Evolutionary conservation across 2,888 invertebrate genomes (phyloP).

Genomic region (Hermaeophaga mercurialis): DNA sequence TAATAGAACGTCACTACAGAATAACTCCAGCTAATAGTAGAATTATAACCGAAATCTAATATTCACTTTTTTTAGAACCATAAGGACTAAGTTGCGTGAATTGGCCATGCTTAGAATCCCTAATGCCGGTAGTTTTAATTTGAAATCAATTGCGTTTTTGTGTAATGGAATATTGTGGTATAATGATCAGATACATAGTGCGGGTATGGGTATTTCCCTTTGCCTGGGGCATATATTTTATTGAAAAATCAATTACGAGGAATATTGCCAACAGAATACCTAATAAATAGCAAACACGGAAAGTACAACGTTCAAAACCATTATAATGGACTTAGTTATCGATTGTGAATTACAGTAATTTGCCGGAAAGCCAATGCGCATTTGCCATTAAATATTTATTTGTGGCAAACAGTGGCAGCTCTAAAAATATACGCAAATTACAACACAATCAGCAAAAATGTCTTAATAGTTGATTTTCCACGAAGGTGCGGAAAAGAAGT

Average conservation of each 20-base stretch:
- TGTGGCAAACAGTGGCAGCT: conserved; percentile 26
- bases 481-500: no score
- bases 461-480: no score
- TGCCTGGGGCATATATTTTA: conserved; percentile 41
- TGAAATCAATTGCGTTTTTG: conserved; percentile 27
- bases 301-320: conserved; percentile 36
- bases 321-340: conserved; percentile 41
- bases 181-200: conserved; percentile 11
- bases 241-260: conserved; percentile 49
- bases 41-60: no score
- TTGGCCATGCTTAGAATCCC: no score
- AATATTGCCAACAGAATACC: conserved; percentile 49
- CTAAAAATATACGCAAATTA: conserved; percentile 23
- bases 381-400: conserved; percentile 51
- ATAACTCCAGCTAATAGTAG: no score
- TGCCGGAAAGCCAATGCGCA: conserved; percentile 52
- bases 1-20: no score
- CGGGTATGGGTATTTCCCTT: conserved; percentile 34
- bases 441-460: no score
- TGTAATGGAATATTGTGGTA: conserved; percentile 28
- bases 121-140: no score
- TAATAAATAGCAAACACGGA: conserved; percentile 50
- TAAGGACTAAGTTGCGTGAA: no score
- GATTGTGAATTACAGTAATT: conserved; percentile 52
- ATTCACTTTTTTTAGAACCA: no score